Evolutionary conservation across 2,797 vertebrate genomes (phyloP).

Genomic region (Megalops cyprinoides): DNA sequence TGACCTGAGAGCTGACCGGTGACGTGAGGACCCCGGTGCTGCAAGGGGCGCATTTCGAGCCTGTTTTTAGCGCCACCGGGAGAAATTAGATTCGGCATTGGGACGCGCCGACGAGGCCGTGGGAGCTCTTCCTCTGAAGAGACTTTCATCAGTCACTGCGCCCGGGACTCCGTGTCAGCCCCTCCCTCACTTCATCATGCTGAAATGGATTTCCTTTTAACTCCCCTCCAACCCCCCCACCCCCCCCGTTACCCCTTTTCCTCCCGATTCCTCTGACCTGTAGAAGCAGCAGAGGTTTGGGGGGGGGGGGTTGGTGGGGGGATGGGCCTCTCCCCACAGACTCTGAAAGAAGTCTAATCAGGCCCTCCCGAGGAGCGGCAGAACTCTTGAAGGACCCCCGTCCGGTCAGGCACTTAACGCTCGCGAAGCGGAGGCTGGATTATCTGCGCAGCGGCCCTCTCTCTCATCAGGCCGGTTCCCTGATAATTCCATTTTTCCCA

Average conservation of each 20-base stretch:
- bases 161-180: constrained; percentile 58
- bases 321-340: background rate
- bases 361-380: too few species aligned
- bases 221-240: too few species aligned
- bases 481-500: background rate
- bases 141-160: constrained; percentile 67
- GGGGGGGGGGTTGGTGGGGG: background rate
- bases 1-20: constrained; percentile 62
- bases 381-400: too few species aligned
- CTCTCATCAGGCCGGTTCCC: background rate
- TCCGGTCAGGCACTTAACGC: background rate
- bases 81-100: constrained; percentile 59
- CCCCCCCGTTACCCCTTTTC: too few species aligned
- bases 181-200: too few species aligned
- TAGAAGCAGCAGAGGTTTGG: background rate
- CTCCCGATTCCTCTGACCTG: too few species aligned
- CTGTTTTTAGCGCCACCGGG: constrained; percentile 58
- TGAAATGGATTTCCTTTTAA: too few species aligned
- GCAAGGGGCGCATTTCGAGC: too few species aligned
- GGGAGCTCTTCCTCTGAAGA: constrained; percentile 64
- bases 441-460: background rate
- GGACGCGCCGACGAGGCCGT: constrained; percentile 65
- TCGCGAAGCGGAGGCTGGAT: background rate
- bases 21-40: too few species aligned
- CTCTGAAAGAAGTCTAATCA: background rate